Base-by-base conservation (phyloP, 2,888 invertebrate species). In the Nymphalis polychloros region DNA sequence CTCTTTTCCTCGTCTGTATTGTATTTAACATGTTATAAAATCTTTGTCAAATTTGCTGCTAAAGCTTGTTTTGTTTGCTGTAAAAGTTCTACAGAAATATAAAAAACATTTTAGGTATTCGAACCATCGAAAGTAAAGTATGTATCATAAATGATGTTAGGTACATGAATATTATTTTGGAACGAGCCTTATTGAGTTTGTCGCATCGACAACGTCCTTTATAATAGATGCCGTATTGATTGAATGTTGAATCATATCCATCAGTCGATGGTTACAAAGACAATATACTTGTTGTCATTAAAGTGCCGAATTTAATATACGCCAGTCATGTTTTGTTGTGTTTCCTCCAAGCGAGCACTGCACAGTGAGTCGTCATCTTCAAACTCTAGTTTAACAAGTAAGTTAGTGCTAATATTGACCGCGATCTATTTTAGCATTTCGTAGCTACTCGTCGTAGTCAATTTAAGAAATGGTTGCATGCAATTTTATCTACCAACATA, bases 361-460 rank as follows among this genome's bases (percentile, higher is more conserved):
- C 53, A 57, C n/a, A 69, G 69, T 59, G 65, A 71, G 19, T 59
- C 62, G 17, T 64, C 69, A 63, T 72, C 72, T 8, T 67, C 73
- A 8, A 61, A 66, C 47, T 71, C 73, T 49, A 73, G 67, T 68
- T 63, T 67, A 35, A 69, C 69, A 63, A 70, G 74, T 75, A 70
- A 74, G 75, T 71, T 49, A 35, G 55, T 63, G 48, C 19, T 47
- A 27, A 20, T 31, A 20, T 23, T 41, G 53, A n/a, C 4, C 47
- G 61, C 23, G 19, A 49, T 16, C 19, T 8, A 31, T 17, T 2
- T 8, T n/a, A 1, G n/a, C 17, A 3, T 31, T n/a, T n/a, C 27
- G 7, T 55, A n/a, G n/a, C n/a, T 31, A n/a, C 8, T 17, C 17
- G 17, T 8, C 17, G 4, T 8, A 27, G 16, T 55, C 17, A 31